A percentile compares a stretch with the other conserved stretches of the same genome.
Conservation (phyloP, 2,113 vertebrate species). For the Brachirus orientalis region DNA sequence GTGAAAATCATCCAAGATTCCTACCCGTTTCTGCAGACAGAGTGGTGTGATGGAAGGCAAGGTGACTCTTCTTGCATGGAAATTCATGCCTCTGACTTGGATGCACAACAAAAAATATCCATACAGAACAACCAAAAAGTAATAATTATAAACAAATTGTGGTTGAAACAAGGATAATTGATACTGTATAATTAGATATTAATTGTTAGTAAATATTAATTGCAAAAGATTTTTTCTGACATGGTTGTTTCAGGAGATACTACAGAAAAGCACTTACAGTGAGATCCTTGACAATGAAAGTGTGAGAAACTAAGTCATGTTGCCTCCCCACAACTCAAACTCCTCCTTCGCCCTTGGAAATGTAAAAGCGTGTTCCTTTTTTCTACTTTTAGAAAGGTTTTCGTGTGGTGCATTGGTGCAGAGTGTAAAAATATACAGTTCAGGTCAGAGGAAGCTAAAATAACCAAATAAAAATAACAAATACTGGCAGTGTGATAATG, state of each 20-base stretch:
- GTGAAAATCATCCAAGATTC: conserved; percentile 58
- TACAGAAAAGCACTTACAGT: conserved; percentile 9
- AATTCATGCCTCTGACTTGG: conserved; percentile 86
- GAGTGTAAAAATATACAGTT: conserved; percentile 33
- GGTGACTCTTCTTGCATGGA: conserved; percentile 91
- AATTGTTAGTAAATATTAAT: too few species aligned
- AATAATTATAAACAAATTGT: background rate
- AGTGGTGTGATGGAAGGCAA: conserved; percentile 90
- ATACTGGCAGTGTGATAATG: background rate
- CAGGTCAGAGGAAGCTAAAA: conserved; percentile 35
- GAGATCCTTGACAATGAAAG: conserved; percentile 55
- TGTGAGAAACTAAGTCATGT: conserved; percentile 77
- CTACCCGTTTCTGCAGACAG: conserved; percentile 91
- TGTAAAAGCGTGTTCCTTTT: conserved; percentile 61
- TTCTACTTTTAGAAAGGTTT: conserved; percentile 54
- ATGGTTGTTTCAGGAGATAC: background rate
- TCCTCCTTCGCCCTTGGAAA: conserved; percentile 90
- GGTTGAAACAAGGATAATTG: background rate
- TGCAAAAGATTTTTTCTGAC: background rate
- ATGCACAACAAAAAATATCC: conserved; percentile 55
- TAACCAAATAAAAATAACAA: conserved; percentile 13
- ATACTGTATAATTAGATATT: background rate
- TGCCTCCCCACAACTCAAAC: conserved; percentile 82
- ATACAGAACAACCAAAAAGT: conserved; percentile 49
- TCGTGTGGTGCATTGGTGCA: conserved; percentile 57